Conservation (phyloP, 1,140 invertebrate species). For the Oedothorax gibbosus region DNA sequence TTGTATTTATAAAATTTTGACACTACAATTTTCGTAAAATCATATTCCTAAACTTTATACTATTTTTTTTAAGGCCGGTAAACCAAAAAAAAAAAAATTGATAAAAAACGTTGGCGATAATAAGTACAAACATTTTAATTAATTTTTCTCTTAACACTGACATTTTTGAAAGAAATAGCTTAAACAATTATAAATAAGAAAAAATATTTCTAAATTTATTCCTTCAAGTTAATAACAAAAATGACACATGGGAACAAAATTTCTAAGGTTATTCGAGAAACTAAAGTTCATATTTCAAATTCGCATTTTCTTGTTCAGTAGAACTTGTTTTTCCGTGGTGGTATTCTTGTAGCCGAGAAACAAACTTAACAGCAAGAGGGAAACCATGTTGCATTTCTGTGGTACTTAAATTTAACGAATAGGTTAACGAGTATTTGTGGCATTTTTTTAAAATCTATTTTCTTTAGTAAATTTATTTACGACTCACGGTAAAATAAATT, state of each 20-base stretch:
- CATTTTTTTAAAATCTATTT: not conserved
- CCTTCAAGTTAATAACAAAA: not conserved
- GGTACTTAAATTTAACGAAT: not conserved
- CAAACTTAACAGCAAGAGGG: not conserved
- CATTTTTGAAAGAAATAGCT: too few species aligned
- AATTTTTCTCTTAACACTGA: too few species aligned
- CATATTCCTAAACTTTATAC: too few species aligned
- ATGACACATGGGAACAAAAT: not conserved
- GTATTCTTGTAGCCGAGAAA: not conserved
- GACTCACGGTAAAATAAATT: not conserved
- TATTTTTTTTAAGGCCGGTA: too few species aligned
- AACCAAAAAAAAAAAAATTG: not conserved
- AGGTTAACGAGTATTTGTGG: not conserved
- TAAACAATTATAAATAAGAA: not conserved
- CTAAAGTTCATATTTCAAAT: not conserved
- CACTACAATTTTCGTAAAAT: too few species aligned
- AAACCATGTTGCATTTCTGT: too few species aligned
- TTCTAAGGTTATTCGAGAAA: not conserved
- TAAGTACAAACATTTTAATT: too few species aligned
- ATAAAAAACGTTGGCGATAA: not conserved
- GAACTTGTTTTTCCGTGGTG: not conserved
- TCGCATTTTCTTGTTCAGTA: not conserved
- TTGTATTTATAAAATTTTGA: too few species aligned
- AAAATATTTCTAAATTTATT: not conserved
- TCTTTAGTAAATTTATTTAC: not conserved